These are phyloP conservation scores for Macrosiphum euphorbiae DNA, from an alignment of 2,888 invertebrate species.

Conservation along the genomic window DNA sequence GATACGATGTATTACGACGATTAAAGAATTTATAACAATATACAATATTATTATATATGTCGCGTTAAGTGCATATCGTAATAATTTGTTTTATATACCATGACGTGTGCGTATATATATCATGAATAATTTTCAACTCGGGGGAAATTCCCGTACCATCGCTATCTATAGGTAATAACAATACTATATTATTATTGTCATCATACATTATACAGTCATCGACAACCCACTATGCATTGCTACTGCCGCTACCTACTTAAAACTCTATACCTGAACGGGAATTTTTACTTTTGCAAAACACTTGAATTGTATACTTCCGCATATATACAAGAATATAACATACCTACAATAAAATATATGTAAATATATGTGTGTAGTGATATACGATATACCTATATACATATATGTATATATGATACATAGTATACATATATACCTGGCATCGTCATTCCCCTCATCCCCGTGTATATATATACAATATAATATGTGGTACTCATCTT, in stretches of 20 bases:
- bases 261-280: neutral
- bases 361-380: neutral
- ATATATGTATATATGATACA: neutral
- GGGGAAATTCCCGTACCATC: neutral
- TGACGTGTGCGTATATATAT: neutral
- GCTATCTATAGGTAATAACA: neutral
- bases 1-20: neutral
- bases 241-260: neutral
- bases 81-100: neutral
- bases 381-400: neutral
- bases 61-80: neutral
- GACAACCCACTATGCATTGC: too few species aligned
- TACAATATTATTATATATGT: neutral
- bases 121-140: conserved; percentile 9
- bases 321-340: neutral
- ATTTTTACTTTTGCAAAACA: neutral
- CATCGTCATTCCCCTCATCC: too few species aligned
- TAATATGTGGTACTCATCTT: conserved; percentile 5
- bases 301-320: neutral
- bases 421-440: too few species aligned
- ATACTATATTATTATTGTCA: neutral
- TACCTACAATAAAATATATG: neutral
- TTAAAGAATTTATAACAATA: neutral
- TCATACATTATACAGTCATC: neutral
- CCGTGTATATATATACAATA: neutral